Percentiles rank a stretch among this genome's conserved stretches.
Conservation (phyloP, 2,797 vertebrate genomes). For the Peromyscus melanophrys region DNA sequence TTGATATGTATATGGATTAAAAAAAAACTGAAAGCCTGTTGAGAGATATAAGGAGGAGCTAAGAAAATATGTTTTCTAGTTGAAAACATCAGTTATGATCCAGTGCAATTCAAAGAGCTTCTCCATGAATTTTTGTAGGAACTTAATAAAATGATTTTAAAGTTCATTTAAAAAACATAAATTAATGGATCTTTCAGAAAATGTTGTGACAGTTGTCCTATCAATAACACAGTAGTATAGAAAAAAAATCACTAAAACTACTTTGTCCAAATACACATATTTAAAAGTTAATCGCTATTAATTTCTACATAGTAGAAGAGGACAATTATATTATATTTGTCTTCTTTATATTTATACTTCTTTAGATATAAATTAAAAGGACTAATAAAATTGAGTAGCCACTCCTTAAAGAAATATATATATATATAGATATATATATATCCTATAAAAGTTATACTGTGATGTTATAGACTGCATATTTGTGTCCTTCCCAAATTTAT, state of each 20-base stretch:
- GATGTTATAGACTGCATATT: neutral
- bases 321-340: conserved; percentile 21
- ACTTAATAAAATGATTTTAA: conserved; percentile 29
- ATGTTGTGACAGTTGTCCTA: neutral
- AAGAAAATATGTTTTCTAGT: conserved; percentile 25
- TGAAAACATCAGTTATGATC: neutral
- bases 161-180: conserved; percentile 12
- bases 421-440: neutral
- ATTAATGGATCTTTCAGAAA: neutral
- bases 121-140: conserved; percentile 5
- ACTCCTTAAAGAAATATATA: conserved; percentile 5
- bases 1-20: neutral
- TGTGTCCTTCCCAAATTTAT: neutral
- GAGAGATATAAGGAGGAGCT: conserved; percentile 46
- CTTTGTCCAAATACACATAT: neutral
- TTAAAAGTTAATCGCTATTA: conserved; percentile 40
- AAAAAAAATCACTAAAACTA: conserved; percentile 44
- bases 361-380: conserved; percentile 38
- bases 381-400: neutral
- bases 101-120: conserved; percentile 25
- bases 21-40: neutral
- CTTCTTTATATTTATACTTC: neutral
- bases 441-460: neutral
- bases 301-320: neutral
- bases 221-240: conserved; percentile 18